These are phyloP conservation scores for western clawed frog (Xenopus tropicalis) DNA, from an alignment of 2,113 vertebrate genomes.

Conservation along the genomic window UCB_Xtro_10.0 CM004443.2:206378001-206378500, in stretches of 20 bases:
- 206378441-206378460: constrained; percentile 15
- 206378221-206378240: constrained; percentile 64
- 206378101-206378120: too few relatives aligned
- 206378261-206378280: not conserved
- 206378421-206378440: constrained; percentile 6
- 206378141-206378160: constrained; percentile 48
- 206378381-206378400: constrained; percentile 36
- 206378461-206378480: constrained; percentile 44
- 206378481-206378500: constrained; percentile 36
- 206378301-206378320: constrained; percentile 28
- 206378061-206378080: too few relatives aligned
- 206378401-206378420: constrained; percentile 27
- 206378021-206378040: too few relatives aligned
- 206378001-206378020: too few relatives aligned
- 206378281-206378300: constrained; percentile 40
- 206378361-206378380: not conserved
- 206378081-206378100: too few relatives aligned
- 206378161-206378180: constrained; percentile 63
- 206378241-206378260: constrained; percentile 51
- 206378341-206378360: constrained; percentile 34
- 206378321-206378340: constrained; percentile 36
- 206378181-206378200: constrained; percentile 51
- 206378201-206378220: constrained; percentile 47
- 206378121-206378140: too few relatives aligned
- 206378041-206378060: too few relatives aligned